Base-by-base conservation (phyloP, 2,113 vertebrate genomes). In the Lamprologus speciosus region DNA sequence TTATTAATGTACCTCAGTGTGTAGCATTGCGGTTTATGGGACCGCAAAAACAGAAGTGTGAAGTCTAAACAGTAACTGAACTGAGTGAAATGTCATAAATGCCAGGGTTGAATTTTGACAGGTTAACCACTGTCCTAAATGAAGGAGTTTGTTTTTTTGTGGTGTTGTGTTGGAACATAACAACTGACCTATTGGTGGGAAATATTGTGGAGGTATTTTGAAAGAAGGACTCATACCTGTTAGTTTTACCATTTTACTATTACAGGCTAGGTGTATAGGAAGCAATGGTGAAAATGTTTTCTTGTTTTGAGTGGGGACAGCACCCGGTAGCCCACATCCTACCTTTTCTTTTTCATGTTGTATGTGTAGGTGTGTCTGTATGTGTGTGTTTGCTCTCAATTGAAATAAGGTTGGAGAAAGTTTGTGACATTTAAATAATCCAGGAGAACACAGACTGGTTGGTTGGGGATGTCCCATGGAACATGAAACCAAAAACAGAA, bases 381-480 rank as follows among this genome's bases (percentile, higher is more conserved):
- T 81, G 26, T 21, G 9, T 79, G 26, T 33, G 9, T 80, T 57
- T 65, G 37, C 13, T 63, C 11, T 19, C 50, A 54, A 65, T 19
- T 83, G 73, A 85, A 42, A 88, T 33, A 28, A 63, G 17, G 57
- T 28, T 16, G 79, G 82, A 93, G 88, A 93, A 82, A 75, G 86
- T 79, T 26, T 31, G 45, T 90, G 86, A 91, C 82, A 87, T 93
- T 94, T 82, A 81, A 5, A 83, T 35, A 28, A 78, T 90, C 87
- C 85, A 93, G 84, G 86, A 89, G 85, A 94, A 88, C 57, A 73
- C 28, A 75, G 10, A 68, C 70, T 42, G 23, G 45, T 54, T 86
- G 23, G 8, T 5, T 40, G 94, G 94, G 95, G 90, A 81, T 87
- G 89, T 33, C 93, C 95, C 92, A 83, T 79, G 78, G 87, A 88